Base-by-base conservation (phyloP, 2,888 invertebrate genomes). In the Blera fallax region DNA sequence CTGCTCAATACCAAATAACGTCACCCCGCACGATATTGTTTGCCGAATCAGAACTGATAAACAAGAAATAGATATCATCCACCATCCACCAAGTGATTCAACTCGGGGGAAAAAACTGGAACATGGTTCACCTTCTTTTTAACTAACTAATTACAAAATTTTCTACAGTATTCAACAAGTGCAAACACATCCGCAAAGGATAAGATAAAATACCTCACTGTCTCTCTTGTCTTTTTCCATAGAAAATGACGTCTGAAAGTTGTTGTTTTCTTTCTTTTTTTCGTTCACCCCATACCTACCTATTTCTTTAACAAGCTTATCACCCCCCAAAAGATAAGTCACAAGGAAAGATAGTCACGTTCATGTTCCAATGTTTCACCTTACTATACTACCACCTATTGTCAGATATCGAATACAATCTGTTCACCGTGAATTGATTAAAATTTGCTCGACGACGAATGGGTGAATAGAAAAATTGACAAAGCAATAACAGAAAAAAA, bases 141-240 rank as follows among this genome's bases (percentile, higher is more conserved):
- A 72, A 70, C 64, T 50, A 58, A 21, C 65, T 78, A 79, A 83
- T 83, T 79, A 83, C 45, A 69, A 45, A 84, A 74, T 52, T 64
- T 34, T 50, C 62, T 45, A 84, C 34, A 62, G 34, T 52, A 79
- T 79, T 84, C 84, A 84, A 84, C 84, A 84, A 79, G 84, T 79
- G 62, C 56, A 69, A 79, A 79, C 69, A 84, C 79, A 79, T 84
- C 79, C 79, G 74, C 64, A 70, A 78, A 84, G 84, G 69, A 79
- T 79, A 74, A 79, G 74, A 79, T 84, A 79, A 83, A 84, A 69
- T 69, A 62, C 73, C 45, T 79, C n/a, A 43, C 45, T 69, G 21
- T 56, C 11, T 3, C 65, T 62, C 32, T 27, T 62, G 50, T 29
- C 43, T 43, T 40, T 62, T 79, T 79, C 73, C 60, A 67, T 45